A percentile compares a stretch with the other conserved stretches of the same genome.
Conservation (phyloP, 2,797 vertebrate genomes). For the Tamandua tetradactyla region DNA sequence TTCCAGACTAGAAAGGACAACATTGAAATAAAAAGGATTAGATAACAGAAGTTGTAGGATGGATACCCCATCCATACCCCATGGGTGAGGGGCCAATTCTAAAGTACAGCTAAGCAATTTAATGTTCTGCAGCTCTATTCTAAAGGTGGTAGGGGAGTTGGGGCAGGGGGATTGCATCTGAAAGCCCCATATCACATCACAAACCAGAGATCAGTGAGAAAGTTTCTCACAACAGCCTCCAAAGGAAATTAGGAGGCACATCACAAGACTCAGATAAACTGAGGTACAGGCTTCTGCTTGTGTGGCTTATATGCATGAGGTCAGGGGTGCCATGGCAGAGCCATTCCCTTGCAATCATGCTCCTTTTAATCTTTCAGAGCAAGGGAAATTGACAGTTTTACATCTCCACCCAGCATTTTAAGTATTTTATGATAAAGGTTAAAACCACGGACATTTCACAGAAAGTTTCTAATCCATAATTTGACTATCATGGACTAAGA, state of each 20-base stretch:
- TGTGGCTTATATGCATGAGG: too few species aligned
- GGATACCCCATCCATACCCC: too few species aligned
- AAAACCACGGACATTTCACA: not conserved
- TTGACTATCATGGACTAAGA: not conserved
- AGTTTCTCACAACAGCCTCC: not conserved
- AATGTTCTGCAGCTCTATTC: not conserved
- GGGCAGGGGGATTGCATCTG: not conserved
- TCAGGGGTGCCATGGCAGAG: too few species aligned
- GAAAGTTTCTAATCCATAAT: not conserved
- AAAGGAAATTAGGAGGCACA: rapidly evolving
- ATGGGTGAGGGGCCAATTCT: not conserved
- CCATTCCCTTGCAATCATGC: too few species aligned
- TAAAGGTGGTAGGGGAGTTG: not conserved
- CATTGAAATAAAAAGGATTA: rapidly evolving
- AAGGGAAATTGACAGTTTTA: not conserved
- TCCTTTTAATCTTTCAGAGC: not conserved
- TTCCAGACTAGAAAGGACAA: rapidly evolving
- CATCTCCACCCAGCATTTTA: not conserved
- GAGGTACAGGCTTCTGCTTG: not conserved
- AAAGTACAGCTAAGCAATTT: not conserved
- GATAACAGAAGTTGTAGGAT: rapidly evolving
- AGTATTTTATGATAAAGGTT: not conserved
- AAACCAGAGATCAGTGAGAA: not conserved
- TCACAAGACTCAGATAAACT: too few species aligned
- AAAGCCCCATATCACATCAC: not conserved